Percentiles rank a stretch among this genome's conserved stretches.
These are phyloP conservation scores for Ectobius pallidus DNA, from an alignment of 2,888 invertebrate species.

Conservation along the genomic window DNA sequence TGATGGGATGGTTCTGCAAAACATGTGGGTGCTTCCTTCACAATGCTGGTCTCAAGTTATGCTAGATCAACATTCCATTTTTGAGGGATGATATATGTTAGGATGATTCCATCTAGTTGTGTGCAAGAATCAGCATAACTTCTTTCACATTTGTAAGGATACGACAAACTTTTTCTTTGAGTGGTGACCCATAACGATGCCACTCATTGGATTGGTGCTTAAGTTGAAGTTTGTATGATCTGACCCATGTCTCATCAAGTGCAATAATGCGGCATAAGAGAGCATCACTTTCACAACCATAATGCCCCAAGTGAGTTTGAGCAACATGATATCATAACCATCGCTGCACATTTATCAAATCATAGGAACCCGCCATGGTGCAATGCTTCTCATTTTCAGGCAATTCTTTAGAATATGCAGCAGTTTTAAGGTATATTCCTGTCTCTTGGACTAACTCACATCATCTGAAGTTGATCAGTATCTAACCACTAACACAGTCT, in stretches of 20 bases:
- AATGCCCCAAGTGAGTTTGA: conserved; percentile 1
- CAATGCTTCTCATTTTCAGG: background rate
- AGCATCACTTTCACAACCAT: background rate
- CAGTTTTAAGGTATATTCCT: background rate
- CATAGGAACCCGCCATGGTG: background rate
- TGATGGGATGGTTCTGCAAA: conserved; percentile 14
- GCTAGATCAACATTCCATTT: background rate
- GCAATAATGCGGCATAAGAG: too few species aligned
- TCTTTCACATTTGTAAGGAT: background rate
- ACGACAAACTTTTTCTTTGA: background rate
- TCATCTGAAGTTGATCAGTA: background rate
- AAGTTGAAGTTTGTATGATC: too few species aligned
- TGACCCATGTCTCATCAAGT: too few species aligned
- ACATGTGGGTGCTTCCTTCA: too few species aligned
- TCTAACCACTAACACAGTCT: background rate
- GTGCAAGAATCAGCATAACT: conserved; percentile 1
- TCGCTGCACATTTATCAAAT: too few species aligned
- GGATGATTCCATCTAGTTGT: conserved; percentile 1
- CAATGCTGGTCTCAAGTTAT: too few species aligned
- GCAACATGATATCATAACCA: background rate
- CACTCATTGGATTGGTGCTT: conserved; percentile 9
- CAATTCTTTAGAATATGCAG: background rate
- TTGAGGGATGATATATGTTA: background rate
- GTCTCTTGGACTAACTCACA: background rate
- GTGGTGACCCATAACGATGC: conserved; percentile 3